Percentiles rank a stretch among this genome's conserved stretches.
phyloP scores from a whole-genome alignment of 2,113 vertebrate species.

The Rissa tridactyla region DNA sequence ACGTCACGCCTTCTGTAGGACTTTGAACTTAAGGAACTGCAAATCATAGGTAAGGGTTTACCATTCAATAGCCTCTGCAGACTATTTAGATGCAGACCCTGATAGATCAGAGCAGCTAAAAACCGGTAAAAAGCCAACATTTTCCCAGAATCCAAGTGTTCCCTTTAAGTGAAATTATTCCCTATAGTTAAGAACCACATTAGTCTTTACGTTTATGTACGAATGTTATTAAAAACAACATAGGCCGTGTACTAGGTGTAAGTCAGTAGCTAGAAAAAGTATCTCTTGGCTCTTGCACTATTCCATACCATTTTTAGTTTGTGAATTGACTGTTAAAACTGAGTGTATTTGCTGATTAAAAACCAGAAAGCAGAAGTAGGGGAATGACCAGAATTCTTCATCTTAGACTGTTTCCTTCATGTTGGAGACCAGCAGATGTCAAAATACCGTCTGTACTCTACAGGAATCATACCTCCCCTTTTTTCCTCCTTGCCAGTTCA shows the following conservation, averaged over 20 bases:
- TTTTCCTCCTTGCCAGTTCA: neutral
- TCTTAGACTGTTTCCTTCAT: neutral
- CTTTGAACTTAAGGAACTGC: neutral
- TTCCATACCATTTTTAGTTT: neutral
- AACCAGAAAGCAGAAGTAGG: neutral
- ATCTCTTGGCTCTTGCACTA: neutral
- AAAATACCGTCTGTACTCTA: neutral
- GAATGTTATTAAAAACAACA: neutral
- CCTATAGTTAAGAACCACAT: neutral
- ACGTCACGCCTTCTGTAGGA: neutral
- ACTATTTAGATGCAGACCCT: too few species aligned
- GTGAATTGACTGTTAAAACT: neutral
- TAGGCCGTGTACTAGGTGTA: neutral
- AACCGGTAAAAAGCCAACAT: neutral
- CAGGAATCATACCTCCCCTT: neutral
- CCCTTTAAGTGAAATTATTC: neutral
- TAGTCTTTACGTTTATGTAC: neutral
- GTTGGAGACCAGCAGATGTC: neutral
- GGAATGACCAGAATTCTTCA: fast-evolving
- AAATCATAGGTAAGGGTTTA: neutral
- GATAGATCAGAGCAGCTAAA: neutral
- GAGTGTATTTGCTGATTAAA: neutral
- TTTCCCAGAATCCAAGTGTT: neutral
- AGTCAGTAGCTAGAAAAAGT: neutral
- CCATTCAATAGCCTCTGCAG: neutral